Evolutionary conservation across 64 coral and sea anemone genomes (phyloP).

Genomic region (Hydrozoanthus tunicans): DNA sequence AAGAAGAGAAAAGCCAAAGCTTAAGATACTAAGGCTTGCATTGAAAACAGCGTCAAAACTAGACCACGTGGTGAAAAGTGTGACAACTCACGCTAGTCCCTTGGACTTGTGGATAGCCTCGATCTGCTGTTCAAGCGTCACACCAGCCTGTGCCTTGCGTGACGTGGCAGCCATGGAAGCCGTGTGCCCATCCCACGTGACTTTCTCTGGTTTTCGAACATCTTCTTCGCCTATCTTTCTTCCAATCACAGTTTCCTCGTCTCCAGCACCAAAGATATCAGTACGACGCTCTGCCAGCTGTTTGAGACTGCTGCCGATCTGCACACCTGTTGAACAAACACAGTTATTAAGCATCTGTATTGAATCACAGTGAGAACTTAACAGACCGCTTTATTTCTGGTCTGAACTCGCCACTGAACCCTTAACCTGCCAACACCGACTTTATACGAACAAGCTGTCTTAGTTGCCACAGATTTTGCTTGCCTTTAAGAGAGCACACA

Average conservation of each 20-base stretch:
- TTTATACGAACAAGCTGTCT: too few species aligned
- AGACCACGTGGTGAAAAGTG: not conserved
- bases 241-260: constrained; percentile 96
- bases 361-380: too few species aligned
- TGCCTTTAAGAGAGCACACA: too few species aligned
- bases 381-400: too few species aligned
- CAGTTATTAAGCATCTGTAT: not conserved
- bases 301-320: constrained; percentile 96
- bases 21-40: not conserved
- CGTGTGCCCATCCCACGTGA: constrained; percentile 99
- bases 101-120: constrained; percentile 98
- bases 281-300: constrained; percentile 95
- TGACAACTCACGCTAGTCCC: constrained; percentile 79
- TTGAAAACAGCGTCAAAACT: not conserved
- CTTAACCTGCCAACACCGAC: too few species aligned
- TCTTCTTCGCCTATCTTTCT: constrained; percentile 98
- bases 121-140: constrained; percentile 94
- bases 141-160: constrained; percentile 87
- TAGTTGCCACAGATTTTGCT: too few species aligned
- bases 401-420: too few species aligned
- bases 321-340: constrained; percentile 60
- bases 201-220: constrained; percentile 88
- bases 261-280: constrained; percentile 98
- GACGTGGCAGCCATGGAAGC: constrained; percentile 95
- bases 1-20: not conserved